Conservation (phyloP, 2,797 vertebrate species). For the Rhynchonycteris naso region DNA sequence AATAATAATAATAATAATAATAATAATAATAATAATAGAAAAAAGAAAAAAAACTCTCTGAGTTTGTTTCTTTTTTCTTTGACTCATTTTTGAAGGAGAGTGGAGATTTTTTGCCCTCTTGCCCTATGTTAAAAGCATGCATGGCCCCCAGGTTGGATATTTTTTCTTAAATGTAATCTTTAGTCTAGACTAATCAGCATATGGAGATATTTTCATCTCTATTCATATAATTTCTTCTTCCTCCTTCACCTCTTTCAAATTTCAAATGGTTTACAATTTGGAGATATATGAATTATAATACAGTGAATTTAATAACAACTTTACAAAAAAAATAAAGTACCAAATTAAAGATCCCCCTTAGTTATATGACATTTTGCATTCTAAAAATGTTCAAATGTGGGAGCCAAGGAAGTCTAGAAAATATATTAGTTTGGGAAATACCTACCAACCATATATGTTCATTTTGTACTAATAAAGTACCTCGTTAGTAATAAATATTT, state of each 20-base stretch:
- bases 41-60: neutral
- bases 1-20: no score
- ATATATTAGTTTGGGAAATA: neutral
- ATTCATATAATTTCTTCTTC: neutral
- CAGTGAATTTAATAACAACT: neutral
- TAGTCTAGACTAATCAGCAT: neutral
- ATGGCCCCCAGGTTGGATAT: neutral
- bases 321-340: neutral
- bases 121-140: neutral
- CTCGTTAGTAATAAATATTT: neutral
- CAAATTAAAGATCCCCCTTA: neutral
- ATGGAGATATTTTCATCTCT: neutral
- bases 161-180: neutral
- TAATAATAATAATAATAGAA: no score
- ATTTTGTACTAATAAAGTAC: neutral
- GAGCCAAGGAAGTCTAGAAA: neutral
- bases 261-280: conserved; percentile 1
- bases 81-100: neutral
- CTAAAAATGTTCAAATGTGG: neutral
- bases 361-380: neutral
- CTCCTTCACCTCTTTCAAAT: neutral
- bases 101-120: neutral
- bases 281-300: neutral
- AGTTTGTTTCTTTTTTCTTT: neutral
- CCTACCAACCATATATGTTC: neutral